Base-by-base conservation (phyloP, 1,140 invertebrate genomes). In the Drosophila mayri region DNA sequence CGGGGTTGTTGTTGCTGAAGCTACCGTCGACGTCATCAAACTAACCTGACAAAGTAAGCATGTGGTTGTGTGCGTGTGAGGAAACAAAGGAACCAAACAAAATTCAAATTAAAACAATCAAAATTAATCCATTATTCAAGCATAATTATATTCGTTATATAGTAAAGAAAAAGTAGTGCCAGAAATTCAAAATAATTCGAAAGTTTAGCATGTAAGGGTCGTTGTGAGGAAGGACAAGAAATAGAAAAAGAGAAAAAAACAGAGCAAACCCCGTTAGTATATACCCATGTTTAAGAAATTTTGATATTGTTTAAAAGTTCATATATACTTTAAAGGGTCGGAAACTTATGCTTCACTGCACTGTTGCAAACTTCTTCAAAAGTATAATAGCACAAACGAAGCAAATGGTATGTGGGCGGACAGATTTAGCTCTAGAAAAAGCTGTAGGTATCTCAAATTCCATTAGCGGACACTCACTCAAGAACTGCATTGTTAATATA, bases 21-120 rank as follows among this genome's bases (percentile, higher is more conserved):
- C 60, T 71, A 65, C 81, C 61, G 77, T 86, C 49, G 97, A 97
- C 94, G 97, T 98, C 40, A 99, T 94, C 93, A 98, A 97, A 93
- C 99, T 99, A 82, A 99, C 98, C 18, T 97, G 96, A 64, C 96
- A 95, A 68, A 99, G 94, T 30, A 97, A 98, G 94, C 76, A 71
- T 65, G 76, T 72, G 76, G 93, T 99, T 76, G 63, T 77, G 74
- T 67, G 73, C 61, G 61, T 58, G 62, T 63, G 43, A 57, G 97
- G 44, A 62, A 28, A 43, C 63, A 76, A 76, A 77, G 46, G 16
- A 76, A 70, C 40, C 41, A 76, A 76, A 70, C 60, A 37, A 47
- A 78, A 78, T 50, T 58, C 50, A 76, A 77, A 77, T 76, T 77
- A 77, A 68, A 77, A 68, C 55, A 77, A 77, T 77, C 46, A 79